These are phyloP conservation scores for Onychorhynchus coronatus DNA, from an alignment of 2,113 vertebrate genomes.

Conservation along the genomic window DNA sequence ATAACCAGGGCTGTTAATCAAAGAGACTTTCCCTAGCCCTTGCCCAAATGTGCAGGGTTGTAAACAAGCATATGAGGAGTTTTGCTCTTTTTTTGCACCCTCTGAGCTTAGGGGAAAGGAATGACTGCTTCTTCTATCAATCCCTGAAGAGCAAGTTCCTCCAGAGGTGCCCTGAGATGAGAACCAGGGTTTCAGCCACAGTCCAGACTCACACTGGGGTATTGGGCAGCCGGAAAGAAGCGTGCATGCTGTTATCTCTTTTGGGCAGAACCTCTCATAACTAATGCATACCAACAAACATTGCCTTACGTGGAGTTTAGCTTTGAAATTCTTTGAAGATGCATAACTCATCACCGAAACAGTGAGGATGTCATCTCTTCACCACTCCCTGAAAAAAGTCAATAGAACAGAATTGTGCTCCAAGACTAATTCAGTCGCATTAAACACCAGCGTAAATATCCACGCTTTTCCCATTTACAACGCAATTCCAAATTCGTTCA, in stretches of 20 bases:
- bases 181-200: not conserved
- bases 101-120: not conserved
- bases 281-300: not conserved
- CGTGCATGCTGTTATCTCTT: not conserved
- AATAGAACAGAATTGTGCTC: not conserved
- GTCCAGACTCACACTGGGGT: not conserved
- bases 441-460: slow-evolving; percentile 8
- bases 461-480: slow-evolving; percentile 4
- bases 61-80: not conserved
- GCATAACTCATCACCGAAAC: not conserved
- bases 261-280: not conserved
- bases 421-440: not conserved
- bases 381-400: not conserved
- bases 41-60: not conserved
- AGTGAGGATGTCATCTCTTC: not conserved
- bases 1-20: not conserved
- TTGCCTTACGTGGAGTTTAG: not conserved
- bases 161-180: not conserved
- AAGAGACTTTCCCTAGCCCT: not conserved
- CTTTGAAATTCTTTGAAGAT: not conserved
- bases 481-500: slow-evolving; percentile 14
- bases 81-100: not conserved
- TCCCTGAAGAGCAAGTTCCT: not conserved
- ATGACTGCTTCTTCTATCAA: not conserved
- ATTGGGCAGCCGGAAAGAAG: not conserved